Conservation (phyloP, 2,888 invertebrate genomes). For the Andricus quercusramuli region DNA sequence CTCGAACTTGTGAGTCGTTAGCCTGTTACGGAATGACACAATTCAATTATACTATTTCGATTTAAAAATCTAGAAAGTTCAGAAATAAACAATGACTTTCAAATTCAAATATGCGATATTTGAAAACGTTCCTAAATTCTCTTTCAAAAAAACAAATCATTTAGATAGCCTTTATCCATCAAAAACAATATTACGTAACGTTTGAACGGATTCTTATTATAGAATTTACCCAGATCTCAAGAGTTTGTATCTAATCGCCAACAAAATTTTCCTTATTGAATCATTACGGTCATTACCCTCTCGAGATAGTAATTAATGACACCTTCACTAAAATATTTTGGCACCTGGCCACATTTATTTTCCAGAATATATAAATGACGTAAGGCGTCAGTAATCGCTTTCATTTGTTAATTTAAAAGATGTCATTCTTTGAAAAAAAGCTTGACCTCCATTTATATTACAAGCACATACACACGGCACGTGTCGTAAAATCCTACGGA, state of each 20-base stretch:
- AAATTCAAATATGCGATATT: too few species aligned
- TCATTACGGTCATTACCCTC: background rate
- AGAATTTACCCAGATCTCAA: too few species aligned
- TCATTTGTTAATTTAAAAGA: slow-evolving; percentile 7
- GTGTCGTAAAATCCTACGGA: slow-evolving; percentile 30
- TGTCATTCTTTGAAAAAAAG: slow-evolving; percentile 3
- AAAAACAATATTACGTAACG: background rate
- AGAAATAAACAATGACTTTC: too few species aligned
- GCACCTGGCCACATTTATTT: slow-evolving; percentile 10
- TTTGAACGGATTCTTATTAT: background rate
- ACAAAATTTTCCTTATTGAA: background rate
- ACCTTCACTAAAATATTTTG: background rate
- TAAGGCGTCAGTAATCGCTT: background rate
- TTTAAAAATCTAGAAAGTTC: too few species aligned
- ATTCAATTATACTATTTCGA: too few species aligned
- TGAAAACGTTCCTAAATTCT: too few species aligned
- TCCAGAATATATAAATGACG: background rate
- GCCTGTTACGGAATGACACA: too few species aligned
- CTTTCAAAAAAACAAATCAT: too few species aligned
- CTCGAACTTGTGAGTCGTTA: too few species aligned
- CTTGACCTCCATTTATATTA: slow-evolving; percentile 1
- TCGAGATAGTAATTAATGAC: background rate
- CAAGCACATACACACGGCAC: slow-evolving; percentile 23
- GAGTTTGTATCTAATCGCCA: too few species aligned
- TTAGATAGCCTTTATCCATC: too few species aligned